A percentile compares a stretch with the other conserved stretches of the same genome.
phyloP scores from a whole-genome alignment of 2,113 vertebrate genomes.

The Grammomys surdaster region DNA sequence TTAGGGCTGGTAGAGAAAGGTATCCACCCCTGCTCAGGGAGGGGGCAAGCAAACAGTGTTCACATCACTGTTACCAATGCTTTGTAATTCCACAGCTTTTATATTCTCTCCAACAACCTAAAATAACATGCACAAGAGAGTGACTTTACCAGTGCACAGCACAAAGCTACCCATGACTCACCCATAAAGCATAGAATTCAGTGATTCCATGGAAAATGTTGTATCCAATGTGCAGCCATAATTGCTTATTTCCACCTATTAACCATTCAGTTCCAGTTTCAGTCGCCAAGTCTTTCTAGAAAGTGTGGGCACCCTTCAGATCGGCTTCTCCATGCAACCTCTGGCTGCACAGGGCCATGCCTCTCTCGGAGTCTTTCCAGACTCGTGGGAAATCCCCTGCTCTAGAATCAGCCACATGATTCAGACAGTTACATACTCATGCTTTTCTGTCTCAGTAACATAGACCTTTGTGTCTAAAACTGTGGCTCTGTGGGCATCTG shows the following conservation, averaged over 20 bases:
- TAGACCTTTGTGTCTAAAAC: neutral
- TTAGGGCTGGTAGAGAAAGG: neutral
- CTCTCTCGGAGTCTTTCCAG: neutral
- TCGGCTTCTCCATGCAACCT: neutral
- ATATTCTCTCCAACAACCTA: neutral
- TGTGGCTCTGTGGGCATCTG: neutral
- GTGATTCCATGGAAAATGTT: neutral
- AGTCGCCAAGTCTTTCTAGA: neutral
- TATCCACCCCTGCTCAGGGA: neutral
- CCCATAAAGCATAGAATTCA: too few relatives aligned
- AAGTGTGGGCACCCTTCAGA: neutral
- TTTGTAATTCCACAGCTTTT: neutral
- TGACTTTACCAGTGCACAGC: too few relatives aligned
- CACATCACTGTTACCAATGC: rapidly evolving
- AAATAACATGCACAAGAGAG: neutral
- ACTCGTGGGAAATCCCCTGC: neutral
- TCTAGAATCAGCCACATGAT: neutral
- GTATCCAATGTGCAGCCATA: neutral
- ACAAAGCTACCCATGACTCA: rapidly evolving
- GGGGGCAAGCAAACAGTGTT: neutral
- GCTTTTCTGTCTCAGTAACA: neutral
- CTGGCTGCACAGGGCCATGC: too few relatives aligned
- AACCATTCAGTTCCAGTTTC: neutral
- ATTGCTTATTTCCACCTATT: neutral
- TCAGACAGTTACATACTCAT: rapidly evolving